Conservation (phyloP, 2,113 vertebrate species). For the Mesocricetus auratus region DNA sequence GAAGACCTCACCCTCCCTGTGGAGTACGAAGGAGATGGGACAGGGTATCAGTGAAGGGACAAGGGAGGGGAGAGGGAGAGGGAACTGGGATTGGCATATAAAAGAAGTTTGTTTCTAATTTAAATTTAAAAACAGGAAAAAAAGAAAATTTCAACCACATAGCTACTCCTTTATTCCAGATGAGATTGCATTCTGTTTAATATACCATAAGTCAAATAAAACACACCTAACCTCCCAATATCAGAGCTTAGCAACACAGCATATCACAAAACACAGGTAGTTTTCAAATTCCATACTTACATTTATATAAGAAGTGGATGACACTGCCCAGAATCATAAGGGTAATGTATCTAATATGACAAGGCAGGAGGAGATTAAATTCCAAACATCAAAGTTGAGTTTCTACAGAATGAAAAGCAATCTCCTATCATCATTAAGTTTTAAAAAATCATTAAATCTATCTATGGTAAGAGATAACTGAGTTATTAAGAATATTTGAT, state of each 20-base stretch:
- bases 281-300: background rate
- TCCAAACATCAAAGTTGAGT: background rate
- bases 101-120: too few relatives aligned
- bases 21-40: too few relatives aligned
- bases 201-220: background rate
- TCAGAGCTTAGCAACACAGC: background rate
- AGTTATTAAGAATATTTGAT: background rate
- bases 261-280: background rate
- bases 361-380: background rate
- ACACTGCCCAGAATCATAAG: background rate
- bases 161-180: background rate
- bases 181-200: background rate
- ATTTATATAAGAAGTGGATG: too few relatives aligned
- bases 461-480: background rate
- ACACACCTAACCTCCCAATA: background rate
- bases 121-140: too few relatives aligned
- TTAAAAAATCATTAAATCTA: background rate
- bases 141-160: background rate
- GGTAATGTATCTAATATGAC: background rate
- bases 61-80: too few relatives aligned
- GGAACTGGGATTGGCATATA: too few relatives aligned
- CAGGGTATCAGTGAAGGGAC: too few relatives aligned
- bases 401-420: background rate
- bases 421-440: background rate
- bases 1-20: too few relatives aligned